Base-by-base conservation (phyloP, 2,797 vertebrate species). In the Pantherophis vulpinus region DNA sequence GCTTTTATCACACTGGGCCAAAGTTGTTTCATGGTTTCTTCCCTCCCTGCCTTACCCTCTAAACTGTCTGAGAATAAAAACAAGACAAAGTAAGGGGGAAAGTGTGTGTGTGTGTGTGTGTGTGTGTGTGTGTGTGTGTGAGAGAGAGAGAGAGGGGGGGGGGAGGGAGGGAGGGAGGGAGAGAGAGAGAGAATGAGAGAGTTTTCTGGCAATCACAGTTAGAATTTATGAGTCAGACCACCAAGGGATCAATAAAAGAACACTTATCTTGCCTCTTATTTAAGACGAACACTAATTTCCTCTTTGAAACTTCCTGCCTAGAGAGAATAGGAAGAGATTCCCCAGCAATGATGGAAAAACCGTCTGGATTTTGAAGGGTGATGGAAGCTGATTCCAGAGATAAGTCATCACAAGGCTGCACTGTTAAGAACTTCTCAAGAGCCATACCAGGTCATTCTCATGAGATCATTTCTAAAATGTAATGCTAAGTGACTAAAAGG, bases 201-300 rank as follows among this genome's bases (percentile, higher is more conserved):
- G 61, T n/a, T 18, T 59, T 91, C 93, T 96, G 96, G 94, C 96
- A 95, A 54, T 5, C 1, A 47, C 79, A 63, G 95, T 94, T 59
- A 91, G 95, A 95, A 91, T 83, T 51, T 93, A 86, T 96, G 95
- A 97, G 60, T 97, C 96, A 96, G 94, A 95, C 60, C 70, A 96
- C 92, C 83, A n/a, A 89, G 96, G 96, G 95, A 97, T 96, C 93
- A 92, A 96, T 96, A 94, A 96, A 98, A 96, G 92, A 70, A 89
- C 60, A 88, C 87, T 96, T 96, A 94, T 97, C 93, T 97, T 47
- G 66, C 92, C 61, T 92, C 37, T 91, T 92, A 51, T 93, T 96
- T 95, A 94, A 94, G 95, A 90, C 63, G 25, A 96, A 95, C 86
- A 95, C 83, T 96, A 93, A 95, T 94, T n/a, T 92, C 56, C n/a